Base-by-base conservation (phyloP, 2,113 vertebrate species). In the Elachura formosa region DNA sequence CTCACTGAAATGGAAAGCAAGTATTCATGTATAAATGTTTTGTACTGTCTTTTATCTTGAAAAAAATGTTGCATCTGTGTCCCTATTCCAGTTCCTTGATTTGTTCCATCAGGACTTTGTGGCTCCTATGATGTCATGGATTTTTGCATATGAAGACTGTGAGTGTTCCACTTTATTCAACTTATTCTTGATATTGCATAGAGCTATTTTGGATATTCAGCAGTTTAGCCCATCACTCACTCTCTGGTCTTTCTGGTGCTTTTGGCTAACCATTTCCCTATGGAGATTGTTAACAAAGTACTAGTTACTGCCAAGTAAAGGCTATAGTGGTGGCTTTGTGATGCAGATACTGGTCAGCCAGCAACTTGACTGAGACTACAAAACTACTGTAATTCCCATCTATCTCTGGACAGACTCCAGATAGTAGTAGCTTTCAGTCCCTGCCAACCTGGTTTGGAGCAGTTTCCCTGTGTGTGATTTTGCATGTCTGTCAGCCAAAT, bases 301-400 rank as follows among this genome's bases (percentile, higher is more conserved):
- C 83, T 87, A 79, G 68, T 91, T 89, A 87, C 58, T 91, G 91
- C 78, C 84, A 91, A 84, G 58, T 23, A 26, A 69, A 81, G 78
- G 34, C 25, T 76, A 96, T 89, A 91, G 84, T 79, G 81, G 78
- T 49, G 38, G 74, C 84, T 94, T 95, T 93, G 91, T 94, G 89
- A 93, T 97, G 81, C 64, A 87, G 81, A 93, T 84, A 58, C 67
- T 73, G 89, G 91, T 96, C 96, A 94, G 67, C 45, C 82, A 89
- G 89, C 80, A 95, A 86, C 84, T 93, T 41, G 38, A 89, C 84
- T 76, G 93, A 89, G 89, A 84, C 81, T 85, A 63, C 29, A 25
- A 78, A 95, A 89, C 90, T 85, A 62, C 91, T 94, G 84, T 77
- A 95, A 93, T 91, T 91, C 93, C 87, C 87, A n/a, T 96, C 89